Conservation (phyloP, 2,888 invertebrate genomes). For the Brachynemurus nebulosus region DNA sequence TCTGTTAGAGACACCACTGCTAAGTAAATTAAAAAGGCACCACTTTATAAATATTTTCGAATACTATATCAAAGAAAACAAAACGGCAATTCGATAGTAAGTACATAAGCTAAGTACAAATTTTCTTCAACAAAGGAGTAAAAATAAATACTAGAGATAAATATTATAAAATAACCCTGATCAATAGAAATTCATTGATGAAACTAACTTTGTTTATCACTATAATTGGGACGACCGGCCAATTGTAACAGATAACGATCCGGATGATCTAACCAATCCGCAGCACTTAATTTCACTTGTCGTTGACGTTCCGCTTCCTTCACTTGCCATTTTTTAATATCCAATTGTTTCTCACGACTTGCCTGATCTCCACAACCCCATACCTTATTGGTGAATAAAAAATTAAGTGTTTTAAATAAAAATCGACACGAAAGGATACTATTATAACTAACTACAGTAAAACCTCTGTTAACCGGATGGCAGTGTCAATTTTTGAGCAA, state of each 20-base stretch:
- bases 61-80: too few relatives aligned
- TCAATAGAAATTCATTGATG: slow-evolving; percentile 12
- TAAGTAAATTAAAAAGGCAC: too few relatives aligned
- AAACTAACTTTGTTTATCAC: slow-evolving; percentile 45
- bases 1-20: too few relatives aligned
- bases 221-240: slow-evolving; percentile 71
- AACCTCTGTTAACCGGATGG: too few relatives aligned
- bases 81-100: too few relatives aligned
- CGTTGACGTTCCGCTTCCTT: slow-evolving; percentile 77
- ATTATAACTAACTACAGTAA: too few relatives aligned
- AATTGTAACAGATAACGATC: slow-evolving; percentile 82
- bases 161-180: slow-evolving; percentile 15
- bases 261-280: slow-evolving; percentile 93
- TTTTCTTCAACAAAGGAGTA: background rate
- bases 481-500: too few relatives aligned
- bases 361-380: slow-evolving; percentile 80
- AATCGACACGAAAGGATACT: too few relatives aligned
- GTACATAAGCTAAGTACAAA: too few relatives aligned
- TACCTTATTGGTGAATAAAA: slow-evolving; percentile 33
- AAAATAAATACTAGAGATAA: background rate
- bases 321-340: slow-evolving; percentile 84
- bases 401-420: background rate
- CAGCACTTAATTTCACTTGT: slow-evolving; percentile 71
- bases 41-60: too few relatives aligned
- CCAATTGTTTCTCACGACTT: slow-evolving; percentile 67